A percentile compares a stretch with the other conserved stretches of the same genome.
phyloP scores from a whole-genome alignment of 2,113 vertebrate species.

The Salminus brasiliensis region DNA sequence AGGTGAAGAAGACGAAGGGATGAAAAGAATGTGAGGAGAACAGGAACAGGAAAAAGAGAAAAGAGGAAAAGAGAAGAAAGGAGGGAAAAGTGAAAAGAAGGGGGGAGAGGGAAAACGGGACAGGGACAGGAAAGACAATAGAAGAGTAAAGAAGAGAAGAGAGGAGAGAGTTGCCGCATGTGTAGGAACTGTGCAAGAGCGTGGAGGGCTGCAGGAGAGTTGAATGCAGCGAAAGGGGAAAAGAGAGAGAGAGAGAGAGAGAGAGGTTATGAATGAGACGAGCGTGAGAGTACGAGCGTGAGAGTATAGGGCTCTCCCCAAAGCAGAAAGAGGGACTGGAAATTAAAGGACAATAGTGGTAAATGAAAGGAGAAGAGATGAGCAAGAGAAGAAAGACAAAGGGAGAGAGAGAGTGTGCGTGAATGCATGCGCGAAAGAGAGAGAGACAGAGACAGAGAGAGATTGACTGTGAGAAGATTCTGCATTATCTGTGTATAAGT shows the following conservation, averaged over 20 bases:
- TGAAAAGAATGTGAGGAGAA: background rate
- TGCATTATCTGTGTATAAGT: too few relatives aligned
- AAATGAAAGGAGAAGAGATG: background rate
- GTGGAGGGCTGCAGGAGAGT: constrained; percentile 16
- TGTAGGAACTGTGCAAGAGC: background rate
- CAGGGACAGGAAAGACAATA: background rate
- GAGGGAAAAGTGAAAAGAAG: background rate
- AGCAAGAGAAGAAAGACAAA: background rate
- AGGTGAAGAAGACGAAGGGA: background rate
- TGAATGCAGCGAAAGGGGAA: background rate
- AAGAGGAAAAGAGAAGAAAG: background rate
- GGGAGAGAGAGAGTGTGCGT: too few relatives aligned
- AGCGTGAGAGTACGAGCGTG: background rate
- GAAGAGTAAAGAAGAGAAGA: background rate
- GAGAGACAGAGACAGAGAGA: constrained; percentile 19
- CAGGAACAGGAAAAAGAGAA: background rate
- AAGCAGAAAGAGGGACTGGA: background rate
- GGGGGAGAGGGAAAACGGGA: background rate
- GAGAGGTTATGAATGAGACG: too few relatives aligned
- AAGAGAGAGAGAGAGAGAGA: too few relatives aligned
- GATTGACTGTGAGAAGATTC: background rate
- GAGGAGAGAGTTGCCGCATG: background rate
- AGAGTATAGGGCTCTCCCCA: background rate
- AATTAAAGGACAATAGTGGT: background rate
- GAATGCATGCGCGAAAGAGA: too few relatives aligned